Base-by-base conservation (phyloP, 1,140 invertebrate genomes). In the Drosophila navojoa region DNA sequence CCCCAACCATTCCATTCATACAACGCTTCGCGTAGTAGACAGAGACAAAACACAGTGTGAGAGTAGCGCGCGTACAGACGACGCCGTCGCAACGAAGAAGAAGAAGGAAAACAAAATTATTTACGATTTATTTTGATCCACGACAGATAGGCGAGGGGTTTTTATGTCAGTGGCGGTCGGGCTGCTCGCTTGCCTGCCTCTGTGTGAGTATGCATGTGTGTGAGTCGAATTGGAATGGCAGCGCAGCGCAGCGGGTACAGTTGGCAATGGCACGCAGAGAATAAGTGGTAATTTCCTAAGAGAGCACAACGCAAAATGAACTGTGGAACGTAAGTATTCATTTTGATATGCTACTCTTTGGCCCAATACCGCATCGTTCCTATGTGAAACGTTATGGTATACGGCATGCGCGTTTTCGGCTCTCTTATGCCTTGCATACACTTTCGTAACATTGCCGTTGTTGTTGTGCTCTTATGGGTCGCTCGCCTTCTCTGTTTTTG, bases 111-210 rank as follows among this genome's bases (percentile, higher is more conserved):
- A 71, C 69, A 86, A 89, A 89, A 89, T 89, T 89, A 89, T 89
- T 89, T 89, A 89, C 84, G 84, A 89, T 89, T 89, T 89, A 89
- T 89, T 89, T 89, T 89, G 84, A 89, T 89, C 81, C 76, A 63
- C 25, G 53, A 67, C 9, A 0, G 19, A n/a, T 42, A 9, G 60
- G 32, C 29, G 63, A 52, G 67, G 68, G 77, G 77, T 75, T 84
- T 89, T 80, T 71, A 74, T 89, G 84, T 89, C 84, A 89, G 57
- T 71, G 79, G 84, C 52, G 70, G 79, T 89, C 42, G 71, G 79
- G 76, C 47, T 22, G 32, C 0, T 54, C n/a, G 35, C 35, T 7
- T 38, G 35, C 35, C 35, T 11, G 35, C 7, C 32, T 15, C 4
- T 4, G 13, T 10, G 40, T 38, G 6, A n/a, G n/a, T n/a, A n/a